Conservation (phyloP, 2,797 vertebrate species). For the Siniperca scherzeri region DNA sequence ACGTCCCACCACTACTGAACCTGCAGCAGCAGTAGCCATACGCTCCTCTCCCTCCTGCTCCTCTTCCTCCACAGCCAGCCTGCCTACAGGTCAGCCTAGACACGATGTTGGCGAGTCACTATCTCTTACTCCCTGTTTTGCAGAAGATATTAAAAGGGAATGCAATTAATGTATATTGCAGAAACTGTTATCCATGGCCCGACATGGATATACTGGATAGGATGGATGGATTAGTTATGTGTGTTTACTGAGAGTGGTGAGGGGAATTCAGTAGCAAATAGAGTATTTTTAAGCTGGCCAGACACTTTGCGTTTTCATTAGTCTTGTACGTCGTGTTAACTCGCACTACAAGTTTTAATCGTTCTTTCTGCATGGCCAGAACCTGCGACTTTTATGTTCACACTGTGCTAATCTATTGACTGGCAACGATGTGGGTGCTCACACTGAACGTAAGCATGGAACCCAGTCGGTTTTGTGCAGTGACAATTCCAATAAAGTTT, state of each 20-base stretch:
- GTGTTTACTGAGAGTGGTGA: background rate
- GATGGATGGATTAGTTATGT: background rate
- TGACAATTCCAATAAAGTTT: background rate
- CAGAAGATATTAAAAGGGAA: background rate
- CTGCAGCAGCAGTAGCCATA: conserved; percentile 73
- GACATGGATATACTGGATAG: no score
- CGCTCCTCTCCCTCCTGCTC: conserved; percentile 72
- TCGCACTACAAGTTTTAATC: background rate
- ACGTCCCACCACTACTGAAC: conserved; percentile 68
- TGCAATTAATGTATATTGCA: background rate
- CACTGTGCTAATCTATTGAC: background rate
- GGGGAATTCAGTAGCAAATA: background rate
- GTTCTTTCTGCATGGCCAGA: background rate
- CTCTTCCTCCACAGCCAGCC: conserved; percentile 70
- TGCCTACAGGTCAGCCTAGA: conserved; percentile 76
- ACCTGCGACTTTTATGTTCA: background rate
- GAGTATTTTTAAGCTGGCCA: background rate
- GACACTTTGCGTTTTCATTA: background rate
- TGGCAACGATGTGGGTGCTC: background rate
- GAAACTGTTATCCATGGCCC: background rate
- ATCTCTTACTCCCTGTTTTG: background rate
- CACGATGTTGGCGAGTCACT: conserved; percentile 27
- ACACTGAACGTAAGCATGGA: background rate
- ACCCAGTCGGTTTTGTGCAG: background rate
- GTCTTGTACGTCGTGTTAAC: background rate